phyloP scores from a whole-genome alignment of 2,797 vertebrate genomes.

The Coluber constrictor region DNA sequence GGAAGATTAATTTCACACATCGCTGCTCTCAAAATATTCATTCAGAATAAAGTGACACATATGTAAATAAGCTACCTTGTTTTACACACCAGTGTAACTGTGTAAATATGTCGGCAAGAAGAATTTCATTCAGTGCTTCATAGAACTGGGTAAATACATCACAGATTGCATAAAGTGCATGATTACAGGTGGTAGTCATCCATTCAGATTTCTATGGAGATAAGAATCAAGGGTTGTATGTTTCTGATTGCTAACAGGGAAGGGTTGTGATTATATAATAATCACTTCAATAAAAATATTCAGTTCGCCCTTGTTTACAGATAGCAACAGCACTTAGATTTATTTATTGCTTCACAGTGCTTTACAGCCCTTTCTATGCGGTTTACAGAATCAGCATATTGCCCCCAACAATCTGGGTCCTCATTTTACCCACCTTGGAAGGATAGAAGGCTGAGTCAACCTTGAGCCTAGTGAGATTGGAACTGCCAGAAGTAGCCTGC shows the following conservation, averaged over 20 bases:
- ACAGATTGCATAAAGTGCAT: conserved; percentile 94
- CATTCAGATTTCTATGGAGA: conserved; percentile 90
- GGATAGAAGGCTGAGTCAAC: no score
- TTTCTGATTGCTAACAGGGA: background rate
- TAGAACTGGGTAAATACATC: conserved; percentile 97
- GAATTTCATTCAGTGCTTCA: conserved; percentile 89
- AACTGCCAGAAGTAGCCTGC: no score
- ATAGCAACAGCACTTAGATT: no score
- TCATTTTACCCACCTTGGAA: no score
- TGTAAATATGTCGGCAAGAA: conserved; percentile 89
- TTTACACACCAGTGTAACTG: conserved; percentile 97
- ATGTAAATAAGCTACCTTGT: conserved; percentile 80
- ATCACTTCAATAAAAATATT: background rate
- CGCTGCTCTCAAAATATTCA: background rate
- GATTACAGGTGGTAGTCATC: conserved; percentile 98
- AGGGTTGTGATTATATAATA: background rate
- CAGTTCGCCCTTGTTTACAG: background rate
- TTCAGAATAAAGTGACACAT: conserved; percentile 9
- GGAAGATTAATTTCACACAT: background rate
- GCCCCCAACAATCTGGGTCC: no score
- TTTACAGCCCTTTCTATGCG: no score
- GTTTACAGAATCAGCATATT: no score
- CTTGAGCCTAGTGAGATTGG: no score
- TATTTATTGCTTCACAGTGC: no score
- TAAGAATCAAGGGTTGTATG: conserved; percentile 13